phyloP scores from a whole-genome alignment of 1,140 invertebrate species.

The Drosophila ercepeae region DNA sequence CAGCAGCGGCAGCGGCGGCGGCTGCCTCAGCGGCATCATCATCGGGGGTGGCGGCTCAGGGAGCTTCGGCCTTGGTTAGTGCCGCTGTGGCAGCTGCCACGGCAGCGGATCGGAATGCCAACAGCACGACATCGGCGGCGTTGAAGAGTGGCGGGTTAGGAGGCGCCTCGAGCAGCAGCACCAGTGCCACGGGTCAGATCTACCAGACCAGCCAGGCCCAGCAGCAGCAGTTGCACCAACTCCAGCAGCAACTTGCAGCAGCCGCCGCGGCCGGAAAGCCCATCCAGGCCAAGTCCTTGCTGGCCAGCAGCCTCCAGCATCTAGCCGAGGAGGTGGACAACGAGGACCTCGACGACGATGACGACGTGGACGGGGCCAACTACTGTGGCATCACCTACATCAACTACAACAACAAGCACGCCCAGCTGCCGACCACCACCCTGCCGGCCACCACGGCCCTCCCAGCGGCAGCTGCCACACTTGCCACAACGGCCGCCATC shows the following conservation, averaged over 20 bases:
- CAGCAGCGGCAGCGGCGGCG: conserved; percentile 3
- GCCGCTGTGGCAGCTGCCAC: conserved; percentile 68
- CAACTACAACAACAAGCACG: conserved; percentile 81
- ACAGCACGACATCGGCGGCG: conserved; percentile 63
- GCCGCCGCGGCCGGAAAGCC: conserved; percentile 69
- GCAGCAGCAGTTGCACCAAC: conserved; percentile 71
- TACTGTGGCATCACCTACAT: conserved; percentile 81
- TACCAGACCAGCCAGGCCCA: conserved; percentile 74
- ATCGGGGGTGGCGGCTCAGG: conserved; percentile 12
- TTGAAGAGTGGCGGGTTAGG: conserved; percentile 31
- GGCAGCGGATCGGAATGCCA: conserved; percentile 58
- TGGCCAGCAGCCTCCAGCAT: conserved; percentile 76
- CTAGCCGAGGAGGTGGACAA: conserved; percentile 80
- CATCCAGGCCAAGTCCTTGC: conserved; percentile 66
- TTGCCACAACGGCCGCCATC: conserved; percentile 61
- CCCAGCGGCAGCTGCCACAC: conserved; percentile 60
- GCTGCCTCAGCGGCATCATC: no score
- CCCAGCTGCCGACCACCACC: conserved; percentile 73
- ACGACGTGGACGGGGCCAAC: conserved; percentile 74
- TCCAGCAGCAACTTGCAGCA: conserved; percentile 67
- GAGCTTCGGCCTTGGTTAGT: conserved; percentile 51
- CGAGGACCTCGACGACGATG: conserved; percentile 73
- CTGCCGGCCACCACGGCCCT: conserved; percentile 66
- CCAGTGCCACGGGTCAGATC: conserved; percentile 61
- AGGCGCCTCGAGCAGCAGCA: conserved; percentile 12